Conservation (phyloP, 2,113 vertebrate genomes). For the Hemiprocne comata region DNA sequence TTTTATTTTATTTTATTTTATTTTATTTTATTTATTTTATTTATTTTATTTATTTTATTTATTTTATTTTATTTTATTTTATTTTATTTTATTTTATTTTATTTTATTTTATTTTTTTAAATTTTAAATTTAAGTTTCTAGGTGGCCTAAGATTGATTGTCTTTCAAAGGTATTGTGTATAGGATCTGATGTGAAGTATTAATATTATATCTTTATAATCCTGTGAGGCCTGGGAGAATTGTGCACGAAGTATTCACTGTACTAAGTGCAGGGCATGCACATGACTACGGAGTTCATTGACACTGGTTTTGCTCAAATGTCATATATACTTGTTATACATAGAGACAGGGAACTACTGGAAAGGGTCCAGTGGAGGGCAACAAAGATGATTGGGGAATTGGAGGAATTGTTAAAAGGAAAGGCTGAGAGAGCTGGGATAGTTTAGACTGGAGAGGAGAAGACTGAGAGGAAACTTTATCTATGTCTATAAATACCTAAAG, state of each 20-base stretch:
- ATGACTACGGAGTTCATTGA: neutral
- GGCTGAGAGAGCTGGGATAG: too few species aligned
- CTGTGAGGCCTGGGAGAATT: neutral
- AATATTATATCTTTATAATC: neutral
- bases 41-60: neutral
- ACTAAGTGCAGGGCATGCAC: neutral
- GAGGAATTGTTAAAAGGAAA: too few species aligned
- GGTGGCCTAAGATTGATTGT: neutral
- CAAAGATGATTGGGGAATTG: too few species aligned
- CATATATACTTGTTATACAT: neutral
- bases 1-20: neutral
- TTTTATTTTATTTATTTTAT: neutral
- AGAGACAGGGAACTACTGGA: too few species aligned
- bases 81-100: neutral
- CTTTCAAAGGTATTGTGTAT: neutral
- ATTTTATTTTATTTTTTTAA: neutral
- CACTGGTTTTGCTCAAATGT: neutral
- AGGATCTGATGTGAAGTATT: neutral
- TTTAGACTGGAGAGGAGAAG: too few species aligned
- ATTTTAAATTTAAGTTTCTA: neutral
- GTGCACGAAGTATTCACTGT: neutral
- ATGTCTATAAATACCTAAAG: too few species aligned
- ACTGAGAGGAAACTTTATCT: too few species aligned
- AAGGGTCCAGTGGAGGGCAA: too few species aligned
- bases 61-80: neutral